These are phyloP conservation scores for Calliopsis andreniformis DNA, from an alignment of 1,140 invertebrate species.

Conservation along the genomic window DNA sequence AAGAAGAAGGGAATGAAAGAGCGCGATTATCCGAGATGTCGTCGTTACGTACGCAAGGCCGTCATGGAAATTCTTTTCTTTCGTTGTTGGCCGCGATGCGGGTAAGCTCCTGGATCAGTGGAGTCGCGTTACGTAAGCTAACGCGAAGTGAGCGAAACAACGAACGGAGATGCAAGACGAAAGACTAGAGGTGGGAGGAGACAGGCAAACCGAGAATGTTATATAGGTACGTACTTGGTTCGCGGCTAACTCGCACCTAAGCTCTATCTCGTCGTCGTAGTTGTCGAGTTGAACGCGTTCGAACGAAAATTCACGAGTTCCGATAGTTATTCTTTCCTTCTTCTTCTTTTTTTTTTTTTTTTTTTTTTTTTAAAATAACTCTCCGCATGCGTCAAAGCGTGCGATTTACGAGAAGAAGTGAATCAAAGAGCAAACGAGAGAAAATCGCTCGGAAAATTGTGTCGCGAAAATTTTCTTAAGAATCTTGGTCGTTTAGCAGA, in stretches of 20 bases:
- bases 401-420: too few species aligned
- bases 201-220: slow-evolving; percentile 34
- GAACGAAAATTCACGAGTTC: not conserved
- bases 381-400: too few species aligned
- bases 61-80: slow-evolving; percentile 30
- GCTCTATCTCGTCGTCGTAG: not conserved
- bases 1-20: not conserved
- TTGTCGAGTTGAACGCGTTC: not conserved
- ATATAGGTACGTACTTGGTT: not conserved
- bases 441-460: too few species aligned
- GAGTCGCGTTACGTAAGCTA: slow-evolving; percentile 40
- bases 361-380: too few species aligned
- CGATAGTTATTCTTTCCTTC: too few species aligned
- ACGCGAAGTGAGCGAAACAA: slow-evolving; percentile 1
- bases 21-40: not conserved
- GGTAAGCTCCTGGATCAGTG: slow-evolving; percentile 32
- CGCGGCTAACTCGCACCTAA: slow-evolving; percentile 8
- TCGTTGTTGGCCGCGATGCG: slow-evolving; percentile 10
- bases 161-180: not conserved
- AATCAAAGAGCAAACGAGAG: too few species aligned
- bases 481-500: too few species aligned
- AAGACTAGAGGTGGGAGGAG: slow-evolving; percentile 9
- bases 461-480: too few species aligned
- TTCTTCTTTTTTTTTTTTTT: too few species aligned
- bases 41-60: slow-evolving; percentile 7